phyloP scores from a whole-genome alignment of 2,888 invertebrate genomes.

The Sepiola atlantica region DNA sequence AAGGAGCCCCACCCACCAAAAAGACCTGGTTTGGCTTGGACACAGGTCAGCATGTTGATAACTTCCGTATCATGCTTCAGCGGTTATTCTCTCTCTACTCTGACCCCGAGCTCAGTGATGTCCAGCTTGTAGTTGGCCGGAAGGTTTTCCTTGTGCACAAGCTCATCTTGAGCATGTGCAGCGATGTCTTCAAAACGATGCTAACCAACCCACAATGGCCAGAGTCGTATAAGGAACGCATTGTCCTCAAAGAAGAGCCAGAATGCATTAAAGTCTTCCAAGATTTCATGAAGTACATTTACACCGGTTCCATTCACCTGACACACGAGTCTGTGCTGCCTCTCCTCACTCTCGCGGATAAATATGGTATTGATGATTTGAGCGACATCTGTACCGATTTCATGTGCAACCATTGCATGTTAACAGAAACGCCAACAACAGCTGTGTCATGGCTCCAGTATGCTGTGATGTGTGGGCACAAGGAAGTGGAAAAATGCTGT shows the following conservation, averaged over 20 bases:
- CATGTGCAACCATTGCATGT: conserved; percentile 90
- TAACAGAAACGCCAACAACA: conserved; percentile 87
- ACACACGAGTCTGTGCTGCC: conserved; percentile 89
- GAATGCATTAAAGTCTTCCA: conserved; percentile 89
- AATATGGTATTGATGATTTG: conserved; percentile 94
- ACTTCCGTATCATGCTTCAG: conserved; percentile 53
- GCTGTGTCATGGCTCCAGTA: conserved; percentile 94
- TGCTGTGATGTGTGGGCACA: conserved; percentile 87
- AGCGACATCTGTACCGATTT: conserved; percentile 87
- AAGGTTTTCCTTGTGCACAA: conserved; percentile 90
- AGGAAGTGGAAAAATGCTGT: conserved; percentile 78
- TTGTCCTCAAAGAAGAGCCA: conserved; percentile 89
- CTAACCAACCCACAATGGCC: conserved; percentile 94
- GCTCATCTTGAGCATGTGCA: conserved; percentile 92
- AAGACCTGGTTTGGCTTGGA: conserved; percentile 45
- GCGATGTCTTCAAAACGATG: conserved; percentile 97
- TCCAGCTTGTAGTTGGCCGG: conserved; percentile 87
- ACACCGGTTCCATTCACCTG: conserved; percentile 91
- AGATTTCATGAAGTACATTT: conserved; percentile 90
- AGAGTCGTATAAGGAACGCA: conserved; percentile 88
- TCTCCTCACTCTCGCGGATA: conserved; percentile 91
- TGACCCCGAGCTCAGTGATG: conserved; percentile 86
- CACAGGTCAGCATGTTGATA: conserved; percentile 55
- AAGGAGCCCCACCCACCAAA: conserved; percentile 39
- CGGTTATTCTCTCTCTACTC: conserved; percentile 58